Percentiles rank a stretch among this genome's conserved stretches.
phyloP scores from a whole-genome alignment of 2,797 vertebrate species.

The Carduelis carduelis region DNA sequence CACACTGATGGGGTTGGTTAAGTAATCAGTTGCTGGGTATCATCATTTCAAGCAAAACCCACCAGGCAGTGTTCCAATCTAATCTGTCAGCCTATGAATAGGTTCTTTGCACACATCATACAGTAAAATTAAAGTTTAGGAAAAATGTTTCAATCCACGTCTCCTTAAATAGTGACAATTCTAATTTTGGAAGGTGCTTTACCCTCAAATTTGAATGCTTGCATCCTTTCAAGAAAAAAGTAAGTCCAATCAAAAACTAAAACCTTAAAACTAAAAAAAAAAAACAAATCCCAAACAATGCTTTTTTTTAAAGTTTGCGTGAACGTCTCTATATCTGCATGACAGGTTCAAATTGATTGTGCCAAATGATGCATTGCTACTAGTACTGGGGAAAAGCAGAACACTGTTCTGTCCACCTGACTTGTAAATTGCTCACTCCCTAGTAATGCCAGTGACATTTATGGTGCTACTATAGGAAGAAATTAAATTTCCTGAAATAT shows the following conservation, averaged over 20 bases:
- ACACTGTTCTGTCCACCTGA: background rate
- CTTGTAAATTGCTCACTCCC: background rate
- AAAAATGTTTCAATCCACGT: background rate
- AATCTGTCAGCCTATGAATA: background rate
- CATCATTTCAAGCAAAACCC: background rate
- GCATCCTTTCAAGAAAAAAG: background rate
- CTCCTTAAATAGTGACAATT: background rate
- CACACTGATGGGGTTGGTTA: background rate
- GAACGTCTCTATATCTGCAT: background rate
- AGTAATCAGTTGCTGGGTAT: background rate
- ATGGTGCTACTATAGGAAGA: background rate
- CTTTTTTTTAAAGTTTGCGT: background rate
- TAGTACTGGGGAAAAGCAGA: background rate
- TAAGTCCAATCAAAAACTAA: background rate
- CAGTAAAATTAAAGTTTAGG: background rate
- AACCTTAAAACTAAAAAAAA: background rate
- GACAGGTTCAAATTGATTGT: background rate
- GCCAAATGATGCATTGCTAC: background rate
- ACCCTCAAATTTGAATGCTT: background rate
- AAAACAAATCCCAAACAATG: fast-evolving
- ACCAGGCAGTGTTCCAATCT: background rate
- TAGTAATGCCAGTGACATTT: background rate
- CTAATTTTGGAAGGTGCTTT: background rate
- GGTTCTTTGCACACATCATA: background rate
- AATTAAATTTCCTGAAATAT: background rate